Evolutionary conservation across 2,113 vertebrate genomes (phyloP).

Genomic region (Callopanchax toddi): DNA sequence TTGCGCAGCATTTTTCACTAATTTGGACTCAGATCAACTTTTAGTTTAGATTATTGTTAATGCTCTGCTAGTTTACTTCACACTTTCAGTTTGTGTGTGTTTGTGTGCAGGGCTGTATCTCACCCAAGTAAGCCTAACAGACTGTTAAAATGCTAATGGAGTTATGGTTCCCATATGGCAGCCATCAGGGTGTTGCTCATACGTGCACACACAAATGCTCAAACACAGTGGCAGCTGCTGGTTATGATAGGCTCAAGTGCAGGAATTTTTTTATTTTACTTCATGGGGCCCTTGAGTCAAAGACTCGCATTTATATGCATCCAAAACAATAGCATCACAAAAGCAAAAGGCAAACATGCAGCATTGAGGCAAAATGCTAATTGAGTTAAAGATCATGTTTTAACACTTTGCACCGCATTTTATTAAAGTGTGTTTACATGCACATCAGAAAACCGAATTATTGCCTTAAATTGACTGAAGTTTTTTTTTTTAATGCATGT

Average conservation of each 20-base stretch:
- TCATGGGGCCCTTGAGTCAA: background rate
- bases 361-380: too few species aligned
- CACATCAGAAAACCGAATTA: too few species aligned
- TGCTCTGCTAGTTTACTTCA: conserved; percentile 1
- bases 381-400: background rate
- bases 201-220: background rate
- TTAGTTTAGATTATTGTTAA: conserved; percentile 10
- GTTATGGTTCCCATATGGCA: conserved; percentile 73
- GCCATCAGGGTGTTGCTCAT: conserved; percentile 50
- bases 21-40: conserved; percentile 12
- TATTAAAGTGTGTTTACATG: background rate
- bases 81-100: conserved; percentile 4
- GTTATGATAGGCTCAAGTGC: conserved; percentile 11
- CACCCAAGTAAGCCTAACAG: conserved; percentile 47
- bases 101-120: conserved; percentile 33
- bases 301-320: background rate
- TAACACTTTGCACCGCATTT: background rate
- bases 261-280: background rate
- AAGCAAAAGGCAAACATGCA: background rate
- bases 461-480: too few species aligned
- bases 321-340: background rate
- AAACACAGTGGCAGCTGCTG: conserved; percentile 42
- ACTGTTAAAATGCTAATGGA: conserved; percentile 63
- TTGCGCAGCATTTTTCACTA: background rate
- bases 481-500: too few species aligned